Base-by-base conservation (phyloP, 64 coral and sea anemone genomes). In the Orbicella faveolata region DNA sequence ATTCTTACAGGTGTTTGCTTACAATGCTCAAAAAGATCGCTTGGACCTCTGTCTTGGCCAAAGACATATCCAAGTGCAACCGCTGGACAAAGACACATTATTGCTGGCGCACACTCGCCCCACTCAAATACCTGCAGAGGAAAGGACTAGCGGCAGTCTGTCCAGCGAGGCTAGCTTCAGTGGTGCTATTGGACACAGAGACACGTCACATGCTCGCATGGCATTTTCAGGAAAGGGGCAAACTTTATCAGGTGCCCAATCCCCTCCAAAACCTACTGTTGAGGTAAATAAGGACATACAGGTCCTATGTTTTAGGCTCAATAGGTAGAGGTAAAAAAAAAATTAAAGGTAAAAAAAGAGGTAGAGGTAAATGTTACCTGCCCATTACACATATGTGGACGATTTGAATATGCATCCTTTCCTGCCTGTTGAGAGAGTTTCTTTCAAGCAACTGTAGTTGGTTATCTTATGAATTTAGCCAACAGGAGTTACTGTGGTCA, bases 31-130 rank as follows among this genome's bases (percentile, higher is more conserved):
- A 74, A 87, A 94, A 77, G 92, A 98, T 86, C 94, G 91, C 35
- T 55, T 99, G 44, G 97, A 99, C 79, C 36, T 99, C 35, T 99
- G 97, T 48, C 84, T 99, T 34, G 97, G 97, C 4, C 83, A 99
- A 34, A 75, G 54, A 17, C 97, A 99, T 76, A 44, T 94, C 34
- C 97, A 86, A 68, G 77, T 99, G 21, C 97, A 94, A 74, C 97
- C 97, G 34, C 77, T 95, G 79, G 78, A 86, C 74, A 13, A 76
- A 39, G 84, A 95, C 84, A 74, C 94, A 55, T 86, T 41, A 61
- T 84, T 18, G 44, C 66, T 74, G 63, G 85, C 78, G 84, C 87
- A 98, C 12, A 76, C 63, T 48, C 69, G 70, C n/a, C 61, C 77
- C 25, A 30, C 59, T 20, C 83, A 84, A 53, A 25, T 36, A 20